Percentiles rank a stretch among this genome's conserved stretches.
Conservation (phyloP, 2,797 vertebrate genomes). For the Gila robusta region DNA sequence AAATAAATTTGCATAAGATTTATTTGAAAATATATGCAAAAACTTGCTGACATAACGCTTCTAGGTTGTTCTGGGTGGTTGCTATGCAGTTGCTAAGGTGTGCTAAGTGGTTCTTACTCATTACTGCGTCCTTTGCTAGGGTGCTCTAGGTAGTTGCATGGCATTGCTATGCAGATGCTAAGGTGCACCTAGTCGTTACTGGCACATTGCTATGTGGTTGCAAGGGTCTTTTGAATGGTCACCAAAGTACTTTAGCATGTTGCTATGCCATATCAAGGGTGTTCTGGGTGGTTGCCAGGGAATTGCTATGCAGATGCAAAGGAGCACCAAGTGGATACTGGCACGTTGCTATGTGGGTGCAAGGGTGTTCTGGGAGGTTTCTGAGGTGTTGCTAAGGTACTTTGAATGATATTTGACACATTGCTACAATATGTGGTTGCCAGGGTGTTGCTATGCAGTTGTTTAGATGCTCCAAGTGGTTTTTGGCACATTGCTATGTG, state of each 20-base stretch:
- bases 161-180: background rate
- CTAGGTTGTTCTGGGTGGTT: background rate
- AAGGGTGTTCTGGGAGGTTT: background rate
- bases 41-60: background rate
- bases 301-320: background rate
- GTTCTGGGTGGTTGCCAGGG: too few species aligned
- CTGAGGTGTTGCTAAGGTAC: background rate
- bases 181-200: background rate
- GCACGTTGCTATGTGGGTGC: background rate
- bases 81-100: conserved; percentile 10
- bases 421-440: background rate
- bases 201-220: background rate
- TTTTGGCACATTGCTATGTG: background rate
- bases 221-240: background rate
- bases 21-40: background rate
- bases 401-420: background rate
- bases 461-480: background rate
- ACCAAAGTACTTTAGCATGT: too few species aligned
- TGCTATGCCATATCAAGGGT: too few species aligned
- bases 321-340: background rate
- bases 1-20: conserved; percentile 14
- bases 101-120: background rate
- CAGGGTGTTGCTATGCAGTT: background rate
- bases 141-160: background rate
- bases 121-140: background rate